Conservation (phyloP, 1,140 invertebrate species). For the Brachionus plicatilis region DNA sequence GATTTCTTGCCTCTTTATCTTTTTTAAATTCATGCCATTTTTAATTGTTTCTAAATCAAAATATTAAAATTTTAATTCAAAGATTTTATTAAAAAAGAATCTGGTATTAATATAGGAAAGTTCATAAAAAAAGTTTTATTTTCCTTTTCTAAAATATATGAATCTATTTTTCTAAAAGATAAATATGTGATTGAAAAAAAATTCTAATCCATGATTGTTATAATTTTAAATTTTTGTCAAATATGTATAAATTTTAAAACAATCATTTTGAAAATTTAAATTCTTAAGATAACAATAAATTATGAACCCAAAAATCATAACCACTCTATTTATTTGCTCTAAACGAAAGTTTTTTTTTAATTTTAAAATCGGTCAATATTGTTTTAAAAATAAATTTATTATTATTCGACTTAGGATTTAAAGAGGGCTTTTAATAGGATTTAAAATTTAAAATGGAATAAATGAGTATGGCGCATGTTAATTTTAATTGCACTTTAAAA, state of each 20-base stretch:
- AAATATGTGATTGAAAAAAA: background rate
- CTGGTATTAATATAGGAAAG: no score
- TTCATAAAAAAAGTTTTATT: no score
- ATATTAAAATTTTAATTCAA: no score
- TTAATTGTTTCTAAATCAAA: no score
- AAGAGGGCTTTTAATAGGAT: background rate
- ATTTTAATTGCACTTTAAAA: background rate
- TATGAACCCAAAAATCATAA: background rate
- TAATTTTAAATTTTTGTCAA: background rate
- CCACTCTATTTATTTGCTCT: background rate
- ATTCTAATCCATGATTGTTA: background rate
- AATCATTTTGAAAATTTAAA: background rate
- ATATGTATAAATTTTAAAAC: background rate
- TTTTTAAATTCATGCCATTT: no score
- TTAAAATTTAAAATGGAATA: background rate
- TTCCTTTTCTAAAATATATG: no score
- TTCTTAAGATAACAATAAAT: background rate
- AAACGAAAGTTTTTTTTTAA: background rate
- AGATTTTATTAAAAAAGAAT: no score
- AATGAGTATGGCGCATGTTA: background rate
- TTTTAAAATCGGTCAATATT: background rate
- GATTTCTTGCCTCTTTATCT: no score
- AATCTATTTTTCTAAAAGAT: no score
- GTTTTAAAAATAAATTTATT: background rate
- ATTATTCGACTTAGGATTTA: background rate